These are phyloP conservation scores for Alviniconcha marisindica DNA, from an alignment of 1,140 invertebrate species.

Conservation along the genomic window DNA sequence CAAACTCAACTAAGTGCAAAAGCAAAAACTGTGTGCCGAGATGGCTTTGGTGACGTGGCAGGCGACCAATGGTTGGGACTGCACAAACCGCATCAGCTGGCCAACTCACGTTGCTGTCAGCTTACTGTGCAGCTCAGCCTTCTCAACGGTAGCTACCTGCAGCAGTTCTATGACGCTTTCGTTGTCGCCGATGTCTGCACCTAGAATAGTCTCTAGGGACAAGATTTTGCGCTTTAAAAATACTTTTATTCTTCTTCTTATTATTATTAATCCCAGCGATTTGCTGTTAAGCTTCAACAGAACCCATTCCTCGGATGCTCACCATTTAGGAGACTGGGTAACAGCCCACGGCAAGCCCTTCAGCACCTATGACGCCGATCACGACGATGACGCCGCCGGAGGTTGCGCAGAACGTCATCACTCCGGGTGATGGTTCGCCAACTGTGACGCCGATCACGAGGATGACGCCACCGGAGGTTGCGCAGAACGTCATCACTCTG, in stretches of 20 bases:
- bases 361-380: constrained; percentile 41
- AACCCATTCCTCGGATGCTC: not conserved
- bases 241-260: no score
- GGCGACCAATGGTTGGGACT: constrained; percentile 14
- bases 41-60: constrained; percentile 17
- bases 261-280: not conserved
- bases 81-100: not conserved
- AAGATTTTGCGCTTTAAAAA: no score
- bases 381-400: constrained; percentile 20
- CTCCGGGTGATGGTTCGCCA: constrained; percentile 36
- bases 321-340: constrained; percentile 3
- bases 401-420: constrained; percentile 28
- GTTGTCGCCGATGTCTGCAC: not conserved
- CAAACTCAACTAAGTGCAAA: no score
- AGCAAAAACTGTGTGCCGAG: no score
- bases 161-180: not conserved
- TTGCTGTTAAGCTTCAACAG: not conserved
- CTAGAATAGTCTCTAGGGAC: no score
- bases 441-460: constrained; percentile 39
- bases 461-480: constrained; percentile 23
- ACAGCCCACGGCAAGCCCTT: constrained; percentile 14
- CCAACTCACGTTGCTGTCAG: not conserved
- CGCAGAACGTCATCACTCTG: constrained; percentile 25
- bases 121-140: not conserved
- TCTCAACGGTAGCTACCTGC: not conserved